Conservation (phyloP, 2,888 invertebrate genomes). For the Scaptomyza polygonia region DNA sequence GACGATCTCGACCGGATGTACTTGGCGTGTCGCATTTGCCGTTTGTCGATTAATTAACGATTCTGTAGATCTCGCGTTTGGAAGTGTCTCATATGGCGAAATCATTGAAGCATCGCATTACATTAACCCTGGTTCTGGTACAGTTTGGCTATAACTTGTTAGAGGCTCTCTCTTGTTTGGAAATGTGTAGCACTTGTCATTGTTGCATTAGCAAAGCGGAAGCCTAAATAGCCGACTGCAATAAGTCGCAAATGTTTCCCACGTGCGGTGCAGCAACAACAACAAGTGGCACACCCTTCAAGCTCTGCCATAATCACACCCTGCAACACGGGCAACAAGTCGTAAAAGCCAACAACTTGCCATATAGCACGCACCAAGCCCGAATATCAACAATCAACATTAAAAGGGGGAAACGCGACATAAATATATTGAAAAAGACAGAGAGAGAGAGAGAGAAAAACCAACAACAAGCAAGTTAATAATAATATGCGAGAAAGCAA, state of each 20-base stretch:
- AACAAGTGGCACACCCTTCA: conserved; percentile 74
- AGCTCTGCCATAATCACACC: conserved; percentile 24
- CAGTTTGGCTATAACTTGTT: conserved; percentile 56
- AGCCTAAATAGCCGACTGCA: conserved; percentile 13
- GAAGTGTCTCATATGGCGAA: conserved; percentile 49
- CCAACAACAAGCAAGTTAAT: conserved; percentile 54
- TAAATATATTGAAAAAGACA: conserved; percentile 59
- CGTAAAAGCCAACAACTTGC: conserved; percentile 31
- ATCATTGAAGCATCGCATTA: conserved; percentile 70
- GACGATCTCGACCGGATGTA: conserved; percentile 52
- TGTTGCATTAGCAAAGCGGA: neutral
- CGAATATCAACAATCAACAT: conserved; percentile 24
- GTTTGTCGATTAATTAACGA: conserved; percentile 14
- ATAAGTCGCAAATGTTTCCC: conserved; percentile 48
- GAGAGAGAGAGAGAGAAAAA: conserved; percentile 13
- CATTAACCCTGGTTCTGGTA: conserved; percentile 46
- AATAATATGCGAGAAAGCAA: conserved; percentile 69
- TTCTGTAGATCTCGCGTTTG: conserved; percentile 47
- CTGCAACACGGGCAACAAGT: conserved; percentile 35
- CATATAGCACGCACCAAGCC: conserved; percentile 71
- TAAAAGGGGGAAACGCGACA: conserved; percentile 48
- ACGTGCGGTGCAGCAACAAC: conserved; percentile 71
- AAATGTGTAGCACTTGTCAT: conserved; percentile 8
- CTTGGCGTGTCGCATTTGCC: conserved; percentile 54
- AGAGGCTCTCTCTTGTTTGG: conserved; percentile 22